These are phyloP conservation scores for Malacoraja senta DNA, from an alignment of 2,797 vertebrate species.

Conservation along the genomic window DNA sequence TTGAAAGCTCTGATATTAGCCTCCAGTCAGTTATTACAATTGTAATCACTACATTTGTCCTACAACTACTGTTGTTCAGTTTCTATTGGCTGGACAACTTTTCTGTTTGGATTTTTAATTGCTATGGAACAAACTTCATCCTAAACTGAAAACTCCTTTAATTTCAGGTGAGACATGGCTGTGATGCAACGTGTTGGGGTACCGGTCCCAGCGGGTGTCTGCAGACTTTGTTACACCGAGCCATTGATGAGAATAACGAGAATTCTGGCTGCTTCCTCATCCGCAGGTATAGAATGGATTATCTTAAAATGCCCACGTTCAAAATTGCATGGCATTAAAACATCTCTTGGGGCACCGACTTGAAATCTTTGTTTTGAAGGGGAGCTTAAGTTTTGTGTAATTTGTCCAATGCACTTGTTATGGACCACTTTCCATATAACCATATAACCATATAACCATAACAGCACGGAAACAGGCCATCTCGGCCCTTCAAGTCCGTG, in stretches of 20 bases:
- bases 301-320: neutral
- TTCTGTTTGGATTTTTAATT: neutral
- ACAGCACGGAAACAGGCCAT: too few relatives aligned
- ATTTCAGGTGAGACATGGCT: constrained; percentile 88
- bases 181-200: constrained; percentile 88
- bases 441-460: too few relatives aligned
- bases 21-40: too few relatives aligned
- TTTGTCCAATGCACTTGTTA: neutral
- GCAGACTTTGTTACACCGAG: constrained; percentile 87
- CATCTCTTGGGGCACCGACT: too few relatives aligned
- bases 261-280: constrained; percentile 86
- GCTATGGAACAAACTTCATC: neutral
- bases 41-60: too few relatives aligned
- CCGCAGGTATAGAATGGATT: constrained; percentile 70
- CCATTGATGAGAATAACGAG: constrained; percentile 90
- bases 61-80: too few relatives aligned
- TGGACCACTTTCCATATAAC: too few relatives aligned
- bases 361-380: neutral
- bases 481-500: too few relatives aligned
- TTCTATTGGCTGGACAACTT: too few relatives aligned
- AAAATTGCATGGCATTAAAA: neutral
- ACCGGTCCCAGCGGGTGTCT: constrained; percentile 80
- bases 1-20: too few relatives aligned
- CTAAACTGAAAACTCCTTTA: neutral
- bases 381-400: neutral